phyloP scores from a whole-genome alignment of 2,888 invertebrate genomes.

The Oscheius sp. region DNA sequence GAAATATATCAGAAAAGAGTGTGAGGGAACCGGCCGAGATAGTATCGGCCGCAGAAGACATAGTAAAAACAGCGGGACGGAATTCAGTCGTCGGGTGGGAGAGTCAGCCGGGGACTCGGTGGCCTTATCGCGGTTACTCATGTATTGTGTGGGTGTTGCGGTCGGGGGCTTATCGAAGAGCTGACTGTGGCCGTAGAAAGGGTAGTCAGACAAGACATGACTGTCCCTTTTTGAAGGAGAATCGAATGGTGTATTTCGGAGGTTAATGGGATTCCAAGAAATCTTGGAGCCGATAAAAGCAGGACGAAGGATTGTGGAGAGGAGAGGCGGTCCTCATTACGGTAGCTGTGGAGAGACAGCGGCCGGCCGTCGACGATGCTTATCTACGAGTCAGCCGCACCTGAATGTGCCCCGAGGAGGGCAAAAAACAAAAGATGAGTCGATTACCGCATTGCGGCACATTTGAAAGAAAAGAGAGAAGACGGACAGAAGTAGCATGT shows the following conservation, averaged over 20 bases:
- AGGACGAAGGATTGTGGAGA: conserved; percentile 15
- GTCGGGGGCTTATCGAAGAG: conserved; percentile 20
- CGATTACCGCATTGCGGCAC: conserved; percentile 8
- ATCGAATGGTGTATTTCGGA: background rate
- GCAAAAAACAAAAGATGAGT: background rate
- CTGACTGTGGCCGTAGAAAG: conserved; percentile 5
- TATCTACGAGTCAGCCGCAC: conserved; percentile 25
- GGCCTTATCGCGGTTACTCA: conserved; percentile 29
- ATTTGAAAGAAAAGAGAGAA: background rate
- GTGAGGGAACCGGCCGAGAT: conserved; percentile 16
- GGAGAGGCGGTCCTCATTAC: conserved; percentile 12
- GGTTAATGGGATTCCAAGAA: too few relatives aligned
- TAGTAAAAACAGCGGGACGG: conserved; percentile 23
- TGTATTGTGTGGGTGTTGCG: conserved; percentile 23
- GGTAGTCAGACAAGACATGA: background rate
- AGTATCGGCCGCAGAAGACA: conserved; percentile 22
- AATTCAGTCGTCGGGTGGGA: background rate
- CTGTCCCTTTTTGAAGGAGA: background rate
- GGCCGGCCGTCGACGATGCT: conserved; percentile 8
- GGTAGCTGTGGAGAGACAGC: conserved; percentile 26
- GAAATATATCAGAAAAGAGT: conserved; percentile 8
- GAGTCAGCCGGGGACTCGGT: background rate
- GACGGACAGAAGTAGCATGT: background rate
- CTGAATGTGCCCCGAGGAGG: conserved; percentile 21
- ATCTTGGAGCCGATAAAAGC: background rate